Evolutionary conservation across 2,797 vertebrate species (phyloP).

Genomic region (Cetoscarus ocellatus): DNA sequence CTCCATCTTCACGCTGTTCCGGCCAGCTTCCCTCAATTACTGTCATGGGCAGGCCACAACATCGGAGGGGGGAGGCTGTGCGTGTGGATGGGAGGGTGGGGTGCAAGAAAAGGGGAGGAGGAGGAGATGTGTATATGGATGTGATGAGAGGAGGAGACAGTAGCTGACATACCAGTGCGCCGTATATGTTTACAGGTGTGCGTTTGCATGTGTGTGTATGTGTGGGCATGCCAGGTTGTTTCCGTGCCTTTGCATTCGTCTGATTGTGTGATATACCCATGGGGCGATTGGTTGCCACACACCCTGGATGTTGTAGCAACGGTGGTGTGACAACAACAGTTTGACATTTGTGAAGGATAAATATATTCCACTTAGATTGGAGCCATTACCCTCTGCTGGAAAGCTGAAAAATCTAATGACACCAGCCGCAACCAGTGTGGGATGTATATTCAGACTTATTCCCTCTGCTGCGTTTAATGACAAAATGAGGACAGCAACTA

Average conservation of each 20-base stretch:
- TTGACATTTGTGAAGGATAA: conserved; percentile 72
- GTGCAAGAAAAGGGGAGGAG: conserved; percentile 23
- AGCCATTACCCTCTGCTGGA: conserved; percentile 42
- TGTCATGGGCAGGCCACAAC: conserved; percentile 80
- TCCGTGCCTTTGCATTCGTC: conserved; percentile 32
- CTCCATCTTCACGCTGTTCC: conserved; percentile 77
- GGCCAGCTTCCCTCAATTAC: conserved; percentile 87
- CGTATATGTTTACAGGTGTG: conserved; percentile 76
- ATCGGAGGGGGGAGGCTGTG: conserved; percentile 58
- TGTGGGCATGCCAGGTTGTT: conserved; percentile 39
- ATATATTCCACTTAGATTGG: conserved; percentile 66
- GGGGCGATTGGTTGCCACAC: conserved; percentile 63
- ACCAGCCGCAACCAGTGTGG: conserved; percentile 22
- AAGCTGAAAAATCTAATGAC: conserved; percentile 32
- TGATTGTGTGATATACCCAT: conserved; percentile 58
- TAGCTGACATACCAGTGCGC: conserved; percentile 63
- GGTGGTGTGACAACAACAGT: conserved; percentile 52
- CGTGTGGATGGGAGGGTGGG: conserved; percentile 42
- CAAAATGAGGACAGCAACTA: background rate
- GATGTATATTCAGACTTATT: conserved; percentile 23
- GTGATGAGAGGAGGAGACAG: conserved; percentile 74
- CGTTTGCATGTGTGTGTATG: conserved; percentile 44
- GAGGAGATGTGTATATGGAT: conserved; percentile 60
- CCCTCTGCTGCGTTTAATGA: background rate
- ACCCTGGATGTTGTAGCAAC: conserved; percentile 55